Evolutionary conservation across 2,888 invertebrate species (phyloP).

Genomic region (Ochlodes sylvanus): DNA sequence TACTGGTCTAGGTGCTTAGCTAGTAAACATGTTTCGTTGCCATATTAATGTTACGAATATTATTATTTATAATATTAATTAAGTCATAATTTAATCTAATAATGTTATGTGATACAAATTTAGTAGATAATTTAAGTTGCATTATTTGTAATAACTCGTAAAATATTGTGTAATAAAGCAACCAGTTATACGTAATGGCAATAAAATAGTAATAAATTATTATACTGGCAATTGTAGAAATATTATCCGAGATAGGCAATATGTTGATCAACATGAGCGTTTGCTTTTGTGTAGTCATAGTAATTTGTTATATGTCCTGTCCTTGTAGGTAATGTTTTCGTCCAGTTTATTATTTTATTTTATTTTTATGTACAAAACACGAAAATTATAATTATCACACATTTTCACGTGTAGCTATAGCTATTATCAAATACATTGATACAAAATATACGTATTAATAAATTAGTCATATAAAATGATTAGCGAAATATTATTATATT

Average conservation of each 20-base stretch:
- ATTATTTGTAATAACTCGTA: constrained; percentile 38
- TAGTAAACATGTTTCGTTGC: constrained; percentile 83
- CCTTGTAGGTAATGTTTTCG: constrained; percentile 5
- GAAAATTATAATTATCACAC: constrained; percentile 6
- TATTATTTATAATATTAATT: constrained; percentile 80
- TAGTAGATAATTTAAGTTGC: constrained; percentile 57
- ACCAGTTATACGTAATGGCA: constrained; percentile 40
- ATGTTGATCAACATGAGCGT: background rate
- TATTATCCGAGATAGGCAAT: background rate
- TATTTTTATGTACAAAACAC: background rate
- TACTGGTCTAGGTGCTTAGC: constrained; percentile 81
- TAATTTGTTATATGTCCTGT: background rate
- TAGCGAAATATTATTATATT: constrained; percentile 31
- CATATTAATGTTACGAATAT: constrained; percentile 83
- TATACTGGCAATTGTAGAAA: constrained; percentile 6
- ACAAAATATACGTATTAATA: constrained; percentile 27
- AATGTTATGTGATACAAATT: constrained; percentile 79
- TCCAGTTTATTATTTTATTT: constrained; percentile 16
- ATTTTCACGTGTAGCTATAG: constrained; percentile 6
- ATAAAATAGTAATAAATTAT: constrained; percentile 35
- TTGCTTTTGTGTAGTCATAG: background rate
- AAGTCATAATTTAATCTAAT: constrained; percentile 78
- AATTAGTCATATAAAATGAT: constrained; percentile 33
- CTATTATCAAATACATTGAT: constrained; percentile 16
- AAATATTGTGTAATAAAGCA: constrained; percentile 17